These are phyloP conservation scores for Pachycephus smyrnensis DNA, from an alignment of 2,888 invertebrate species.

Conservation along the genomic window DNA sequence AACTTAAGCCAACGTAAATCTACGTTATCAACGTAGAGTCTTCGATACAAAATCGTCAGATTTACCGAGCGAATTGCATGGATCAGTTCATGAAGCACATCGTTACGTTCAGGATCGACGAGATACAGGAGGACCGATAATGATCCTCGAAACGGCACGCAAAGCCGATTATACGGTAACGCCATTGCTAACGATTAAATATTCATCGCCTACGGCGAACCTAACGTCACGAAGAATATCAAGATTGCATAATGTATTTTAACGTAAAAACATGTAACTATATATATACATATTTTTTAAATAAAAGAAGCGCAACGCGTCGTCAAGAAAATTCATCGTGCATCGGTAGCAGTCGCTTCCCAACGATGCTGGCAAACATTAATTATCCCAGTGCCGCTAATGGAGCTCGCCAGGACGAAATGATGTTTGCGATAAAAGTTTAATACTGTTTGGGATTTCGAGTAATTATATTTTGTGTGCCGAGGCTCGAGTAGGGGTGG, in stretches of 20 bases:
- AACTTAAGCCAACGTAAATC: neutral
- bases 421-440: conserved; percentile 51
- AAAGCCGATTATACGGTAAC: conserved; percentile 36
- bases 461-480: conserved; percentile 59
- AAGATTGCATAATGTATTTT: conserved; percentile 45
- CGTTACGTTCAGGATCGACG: conserved; percentile 28
- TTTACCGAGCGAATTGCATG: neutral
- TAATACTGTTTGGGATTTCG: conserved; percentile 59
- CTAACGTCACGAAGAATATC: conserved; percentile 44
- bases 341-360: neutral
- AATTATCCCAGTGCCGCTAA: conserved; percentile 48
- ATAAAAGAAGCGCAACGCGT: neutral
- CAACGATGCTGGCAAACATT: conserved; percentile 39
- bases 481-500: conserved; percentile 21
- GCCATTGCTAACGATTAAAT: conserved; percentile 40
- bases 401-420: conserved; percentile 34
- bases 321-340: neutral
- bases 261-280: neutral
- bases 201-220: conserved; percentile 36
- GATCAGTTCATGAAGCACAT: neutral
- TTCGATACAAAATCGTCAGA: neutral
- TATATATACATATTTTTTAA: neutral
- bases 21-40: neutral
- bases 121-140: conserved; percentile 53
- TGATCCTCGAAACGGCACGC: conserved; percentile 36